Percentiles rank a stretch among this genome's conserved stretches.
These are phyloP conservation scores for Stenodera caucasica DNA, from an alignment of 2,888 invertebrate genomes.

Conservation along the genomic window DNA sequence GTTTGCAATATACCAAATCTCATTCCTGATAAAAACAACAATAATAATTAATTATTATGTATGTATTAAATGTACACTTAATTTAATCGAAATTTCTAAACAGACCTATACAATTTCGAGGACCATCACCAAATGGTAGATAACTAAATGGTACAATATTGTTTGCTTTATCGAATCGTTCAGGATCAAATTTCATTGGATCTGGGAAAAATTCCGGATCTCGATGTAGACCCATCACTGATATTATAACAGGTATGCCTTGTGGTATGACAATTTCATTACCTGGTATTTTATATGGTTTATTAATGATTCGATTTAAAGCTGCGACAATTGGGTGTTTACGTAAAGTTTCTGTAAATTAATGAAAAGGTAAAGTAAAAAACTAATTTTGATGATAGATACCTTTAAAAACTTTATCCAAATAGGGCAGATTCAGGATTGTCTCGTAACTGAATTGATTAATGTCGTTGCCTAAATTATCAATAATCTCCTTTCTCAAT, in stretches of 20 bases:
- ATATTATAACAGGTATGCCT: conserved; percentile 45
- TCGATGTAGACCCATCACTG: conserved; percentile 31
- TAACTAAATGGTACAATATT: conserved; percentile 23
- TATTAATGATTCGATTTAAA: conserved; percentile 31
- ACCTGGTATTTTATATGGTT: conserved; percentile 41
- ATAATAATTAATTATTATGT: too few species aligned
- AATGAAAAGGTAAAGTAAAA: not conserved
- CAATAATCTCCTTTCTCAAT: conserved; percentile 36
- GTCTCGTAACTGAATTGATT: conserved; percentile 20
- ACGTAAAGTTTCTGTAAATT: conserved; percentile 46
- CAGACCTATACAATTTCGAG: conserved; percentile 45
- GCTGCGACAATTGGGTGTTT: conserved; percentile 44
- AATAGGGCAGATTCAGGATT: conserved; percentile 4
- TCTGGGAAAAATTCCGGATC: conserved; percentile 31
- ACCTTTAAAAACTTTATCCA: conserved; percentile 20
- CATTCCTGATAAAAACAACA: conserved; percentile 17
- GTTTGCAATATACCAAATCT: conserved; percentile 35
- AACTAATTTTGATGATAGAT: not conserved
- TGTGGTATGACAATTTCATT: conserved; percentile 43
- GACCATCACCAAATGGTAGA: conserved; percentile 48
- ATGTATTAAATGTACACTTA: too few species aligned
- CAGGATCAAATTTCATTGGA: conserved; percentile 32
- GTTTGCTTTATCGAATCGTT: conserved; percentile 29
- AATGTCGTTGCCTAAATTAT: conserved; percentile 9
- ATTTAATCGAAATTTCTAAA: too few species aligned